Conservation (phyloP, 1,140 invertebrate species). For the Brachionus rubens region DNA sequence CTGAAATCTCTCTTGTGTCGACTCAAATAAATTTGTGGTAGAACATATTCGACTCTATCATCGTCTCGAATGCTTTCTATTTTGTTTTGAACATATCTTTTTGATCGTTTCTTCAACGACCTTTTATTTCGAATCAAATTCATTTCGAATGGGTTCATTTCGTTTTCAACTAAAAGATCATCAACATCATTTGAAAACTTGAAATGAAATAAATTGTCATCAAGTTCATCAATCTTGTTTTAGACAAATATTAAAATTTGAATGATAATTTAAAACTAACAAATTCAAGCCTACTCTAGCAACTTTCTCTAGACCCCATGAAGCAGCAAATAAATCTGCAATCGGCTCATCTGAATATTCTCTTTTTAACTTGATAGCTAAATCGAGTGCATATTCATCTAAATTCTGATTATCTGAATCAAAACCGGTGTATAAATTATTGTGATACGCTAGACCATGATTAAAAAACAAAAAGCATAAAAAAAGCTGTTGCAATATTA, state of each 20-base stretch:
- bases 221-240: conserved; percentile 6
- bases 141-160: background rate
- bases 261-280: background rate
- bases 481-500: background rate
- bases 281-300: background rate
- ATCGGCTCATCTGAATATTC: conserved; percentile 41
- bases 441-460: background rate
- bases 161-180: background rate
- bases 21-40: background rate
- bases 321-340: conserved; percentile 27
- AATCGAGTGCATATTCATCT: conserved; percentile 9
- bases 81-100: conserved; percentile 31
- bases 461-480: background rate
- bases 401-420: background rate
- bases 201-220: conserved; percentile 32
- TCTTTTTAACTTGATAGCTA: conserved; percentile 44
- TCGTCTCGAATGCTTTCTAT: background rate
- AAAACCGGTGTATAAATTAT: background rate
- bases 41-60: conserved; percentile 38
- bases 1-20: conserved; percentile 3
- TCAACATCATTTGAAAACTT: background rate
- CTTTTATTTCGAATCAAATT: background rate
- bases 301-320: conserved; percentile 17
- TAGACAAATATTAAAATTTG: background rate
- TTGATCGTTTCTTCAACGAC: background rate